Evolutionary conservation across 2,113 vertebrate genomes (phyloP), one percentile per base, ranked within the genome.

Genomic region (Tamias sibiricus): DNA sequence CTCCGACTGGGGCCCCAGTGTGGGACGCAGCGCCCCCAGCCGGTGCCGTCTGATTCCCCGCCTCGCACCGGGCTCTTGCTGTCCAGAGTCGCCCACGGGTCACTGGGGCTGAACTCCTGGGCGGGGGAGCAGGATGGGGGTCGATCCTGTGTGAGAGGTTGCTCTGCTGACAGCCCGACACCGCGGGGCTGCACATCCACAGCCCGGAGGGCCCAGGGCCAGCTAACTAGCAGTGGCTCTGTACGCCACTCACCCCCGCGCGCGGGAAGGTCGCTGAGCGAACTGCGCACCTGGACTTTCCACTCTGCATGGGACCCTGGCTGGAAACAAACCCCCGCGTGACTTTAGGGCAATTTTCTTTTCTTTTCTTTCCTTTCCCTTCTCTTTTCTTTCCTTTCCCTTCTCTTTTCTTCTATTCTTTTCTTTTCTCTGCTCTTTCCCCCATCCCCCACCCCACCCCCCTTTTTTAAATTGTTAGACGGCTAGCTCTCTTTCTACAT

Each of bases 41-140:
- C 7, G 4, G 44, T 5, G 1, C 32, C 28, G 2, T 37, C 69
- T 13, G 2, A 1, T 12, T 37, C 86, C 22, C 40, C 12, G 1
- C 66, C 9, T 30, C 19, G 2, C 96, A 3, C 47, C 2, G 32
- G n/a, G 49, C 22, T 4, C 76, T 85, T 69, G 6, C 17, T 1
- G 64, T 24, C 17, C 64, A 0, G 37, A 49, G 91, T 74, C 66
- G 19, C 32, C 85, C 3, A 68, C 20, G 35, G 76, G 88, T 35
- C 40, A 52, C 40, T 4, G 2, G 12, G 16, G 28, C 16, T 2
- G 37, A 30, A 8, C 30, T 32, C 64, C 30, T 4, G 64, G 64
- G 44, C 80, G 4, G 37, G 6, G 44, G 4, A 4, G 16, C n/a
- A 16, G 4, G 20, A 44, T 49, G 8, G 5, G 35, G 88, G 37